These are phyloP conservation scores for Micromesistius poutassou DNA, from an alignment of 2,797 vertebrate species.

Conservation along the genomic window DNA sequence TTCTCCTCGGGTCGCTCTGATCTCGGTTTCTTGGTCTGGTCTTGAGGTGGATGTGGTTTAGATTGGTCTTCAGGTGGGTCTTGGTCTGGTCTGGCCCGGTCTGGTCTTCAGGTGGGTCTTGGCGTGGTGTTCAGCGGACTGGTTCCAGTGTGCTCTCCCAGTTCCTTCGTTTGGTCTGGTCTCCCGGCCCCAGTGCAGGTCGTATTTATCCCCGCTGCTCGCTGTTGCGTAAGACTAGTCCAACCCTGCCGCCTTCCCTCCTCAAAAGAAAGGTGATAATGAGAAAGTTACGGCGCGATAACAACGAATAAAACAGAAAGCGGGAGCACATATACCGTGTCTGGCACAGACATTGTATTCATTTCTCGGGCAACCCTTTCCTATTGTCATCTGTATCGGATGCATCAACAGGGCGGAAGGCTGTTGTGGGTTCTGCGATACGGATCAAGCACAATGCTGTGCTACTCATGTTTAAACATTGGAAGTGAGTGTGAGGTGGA, in stretches of 20 bases:
- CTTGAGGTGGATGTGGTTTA: not conserved
- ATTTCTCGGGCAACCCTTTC: not conserved
- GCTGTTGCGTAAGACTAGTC: not conserved
- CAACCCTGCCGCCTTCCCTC: too few species aligned
- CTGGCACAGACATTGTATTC: not conserved
- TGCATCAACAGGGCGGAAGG: not conserved
- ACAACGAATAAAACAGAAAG: not conserved
- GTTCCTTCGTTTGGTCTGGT: not conserved
- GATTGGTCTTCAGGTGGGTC: not conserved
- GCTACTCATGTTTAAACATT: not conserved
- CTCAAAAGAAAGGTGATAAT: not conserved
- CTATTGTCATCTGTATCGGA: not conserved
- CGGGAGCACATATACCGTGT: not conserved
- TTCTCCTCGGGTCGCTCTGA: not conserved
- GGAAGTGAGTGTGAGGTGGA: conserved; percentile 9
- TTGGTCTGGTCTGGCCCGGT: too few species aligned
- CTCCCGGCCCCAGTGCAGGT: not conserved
- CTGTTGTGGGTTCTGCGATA: not conserved
- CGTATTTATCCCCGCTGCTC: not conserved
- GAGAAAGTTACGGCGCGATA: not conserved
- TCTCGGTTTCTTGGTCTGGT: not conserved
- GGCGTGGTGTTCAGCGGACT: too few species aligned
- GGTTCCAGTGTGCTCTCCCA: too few species aligned
- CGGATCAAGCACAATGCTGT: not conserved
- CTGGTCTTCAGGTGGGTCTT: too few species aligned